Base-by-base conservation (phyloP, 1,140 invertebrate species). In the Drosophila orena region DNA sequence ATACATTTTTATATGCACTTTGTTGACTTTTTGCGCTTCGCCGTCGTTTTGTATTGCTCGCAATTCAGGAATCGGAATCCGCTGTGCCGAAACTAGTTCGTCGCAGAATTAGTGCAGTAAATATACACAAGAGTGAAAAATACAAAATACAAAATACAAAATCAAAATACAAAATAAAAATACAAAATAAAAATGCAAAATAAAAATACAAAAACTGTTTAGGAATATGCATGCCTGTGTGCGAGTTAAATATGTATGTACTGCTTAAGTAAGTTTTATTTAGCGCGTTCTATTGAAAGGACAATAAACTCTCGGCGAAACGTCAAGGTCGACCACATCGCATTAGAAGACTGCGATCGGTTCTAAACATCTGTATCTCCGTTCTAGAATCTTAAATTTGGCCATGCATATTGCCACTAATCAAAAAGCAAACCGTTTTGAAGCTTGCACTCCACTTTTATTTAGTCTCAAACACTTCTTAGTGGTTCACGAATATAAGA, bases 211-310 rank as follows among this genome's bases (percentile, higher is more conserved):
- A 56, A 54, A n/a, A 38, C 37, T 50, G 49, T 61, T 81, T 78
- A 66, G 62, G 70, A 70, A 79, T 78, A 81, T 80, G 77, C 72
- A 69, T 64, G 79, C 12, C 52, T 56, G 20, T 60, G 42, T 65
- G 60, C 44, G 44, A 15, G 22, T 6, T 46, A 30, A 37, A 52
- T 52, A 42, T 43, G 20, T 73, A 75, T 69, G 73, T 58, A 22
- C 57, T 53, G 62, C 68, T 81, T 66, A 81, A 81, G 68, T 62
- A 47, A 42, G 71, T 59, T 88, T 81, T 83, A 88, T 89, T 86
- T 88, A 86, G 83, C 83, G 84, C 89, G 85, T 88, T 90, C 84
- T 90, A 90, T 90, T 89, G 69, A 90, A 89, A 90, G 85, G 85
- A 90, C 85, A 90, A 90, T 90, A 90, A 90, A 90, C 85, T 90